Evolutionary conservation across 2,797 vertebrate species (phyloP).

Genomic region (Dendrocincla tyrannina): DNA sequence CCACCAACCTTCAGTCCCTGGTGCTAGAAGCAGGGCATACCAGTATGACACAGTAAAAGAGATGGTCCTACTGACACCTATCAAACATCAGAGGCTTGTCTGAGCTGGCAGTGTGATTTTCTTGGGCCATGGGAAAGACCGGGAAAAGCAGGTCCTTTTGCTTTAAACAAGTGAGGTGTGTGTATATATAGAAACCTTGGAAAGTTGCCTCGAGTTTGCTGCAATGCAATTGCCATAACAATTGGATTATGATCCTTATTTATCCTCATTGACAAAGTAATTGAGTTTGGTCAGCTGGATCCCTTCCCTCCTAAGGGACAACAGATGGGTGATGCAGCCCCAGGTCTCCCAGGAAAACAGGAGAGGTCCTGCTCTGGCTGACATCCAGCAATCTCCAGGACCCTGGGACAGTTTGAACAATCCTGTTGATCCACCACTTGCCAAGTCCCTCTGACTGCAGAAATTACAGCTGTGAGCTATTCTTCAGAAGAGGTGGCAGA

Average conservation of each 20-base stretch:
- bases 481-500: background rate
- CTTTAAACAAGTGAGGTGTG: background rate
- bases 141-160: background rate
- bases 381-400: background rate
- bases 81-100: background rate
- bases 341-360: background rate
- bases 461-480: background rate
- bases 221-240: conserved; percentile 28
- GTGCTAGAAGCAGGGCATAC: background rate
- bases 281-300: conserved; percentile 6
- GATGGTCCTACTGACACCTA: background rate
- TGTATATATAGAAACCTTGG: conserved; percentile 34
- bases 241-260: conserved; percentile 53
- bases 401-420: background rate
- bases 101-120: background rate
- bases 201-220: conserved; percentile 10
- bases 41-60: background rate
- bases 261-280: conserved; percentile 33
- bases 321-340: background rate
- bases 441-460: background rate
- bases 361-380: background rate
- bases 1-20: background rate
- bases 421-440: background rate
- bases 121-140: background rate
- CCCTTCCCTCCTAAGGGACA: background rate